Evolutionary conservation across 53 echinoderm and acorn worm species (phyloP).

Genomic region (Holothuria leucospilota): DNA sequence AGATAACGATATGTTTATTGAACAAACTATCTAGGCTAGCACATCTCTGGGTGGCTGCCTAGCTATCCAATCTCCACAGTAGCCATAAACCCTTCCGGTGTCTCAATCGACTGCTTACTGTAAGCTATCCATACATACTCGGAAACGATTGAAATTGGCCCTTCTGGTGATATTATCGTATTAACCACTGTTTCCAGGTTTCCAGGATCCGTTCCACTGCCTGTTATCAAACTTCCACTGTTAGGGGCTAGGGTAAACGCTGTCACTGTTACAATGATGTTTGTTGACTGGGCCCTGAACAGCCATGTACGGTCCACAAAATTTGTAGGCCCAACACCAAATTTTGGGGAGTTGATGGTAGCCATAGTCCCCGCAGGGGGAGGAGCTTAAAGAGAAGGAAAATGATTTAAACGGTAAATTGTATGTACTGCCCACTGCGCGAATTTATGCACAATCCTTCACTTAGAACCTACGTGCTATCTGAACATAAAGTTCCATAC

Average conservation of each 20-base stretch:
- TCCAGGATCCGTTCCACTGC: conserved; percentile 1
- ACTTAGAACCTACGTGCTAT: no score
- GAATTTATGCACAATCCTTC: no score
- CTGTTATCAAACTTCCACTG: background rate
- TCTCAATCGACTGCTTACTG: background rate
- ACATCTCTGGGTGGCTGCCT: no score
- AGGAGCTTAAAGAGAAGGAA: background rate
- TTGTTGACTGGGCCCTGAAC: background rate
- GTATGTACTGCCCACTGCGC: no score
- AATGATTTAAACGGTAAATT: background rate
- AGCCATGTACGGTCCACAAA: background rate
- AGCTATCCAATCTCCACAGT: background rate
- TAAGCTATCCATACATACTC: background rate
- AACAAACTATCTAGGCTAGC: no score
- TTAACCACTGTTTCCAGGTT: background rate
- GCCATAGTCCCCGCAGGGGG: background rate
- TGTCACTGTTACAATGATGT: background rate
- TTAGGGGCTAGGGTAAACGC: background rate
- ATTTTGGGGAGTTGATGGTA: background rate
- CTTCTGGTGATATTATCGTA: background rate
- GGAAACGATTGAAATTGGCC: background rate
- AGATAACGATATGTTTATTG: no score
- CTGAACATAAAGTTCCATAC: no score
- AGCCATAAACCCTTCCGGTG: background rate
- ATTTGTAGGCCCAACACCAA: background rate